Percentiles rank a stretch among this genome's conserved stretches.
phyloP scores from a whole-genome alignment of 2,888 invertebrate genomes.

The Drosophila robusta region DNA sequence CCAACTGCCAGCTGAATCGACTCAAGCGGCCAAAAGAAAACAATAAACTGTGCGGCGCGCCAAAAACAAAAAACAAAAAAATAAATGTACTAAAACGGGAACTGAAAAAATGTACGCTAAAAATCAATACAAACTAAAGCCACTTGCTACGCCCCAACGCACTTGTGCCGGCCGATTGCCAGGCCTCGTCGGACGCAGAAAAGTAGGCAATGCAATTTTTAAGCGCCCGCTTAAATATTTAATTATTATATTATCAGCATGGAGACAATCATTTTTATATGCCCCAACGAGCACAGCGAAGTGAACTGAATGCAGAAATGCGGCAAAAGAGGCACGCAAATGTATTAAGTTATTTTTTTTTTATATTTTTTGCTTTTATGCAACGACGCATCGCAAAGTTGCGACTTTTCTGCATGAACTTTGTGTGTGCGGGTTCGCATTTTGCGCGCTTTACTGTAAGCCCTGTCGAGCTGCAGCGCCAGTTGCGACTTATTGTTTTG shows the following conservation, averaged over 20 bases:
- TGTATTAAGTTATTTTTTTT: conserved; percentile 15
- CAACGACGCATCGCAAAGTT: conserved; percentile 13
- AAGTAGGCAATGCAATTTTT: conserved; percentile 59
- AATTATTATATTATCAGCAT: conserved; percentile 17
- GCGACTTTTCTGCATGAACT: conserved; percentile 11
- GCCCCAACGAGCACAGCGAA: no score
- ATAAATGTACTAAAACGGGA: conserved; percentile 4
- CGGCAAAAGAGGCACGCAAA: conserved; percentile 18
- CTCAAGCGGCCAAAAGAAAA: conserved; percentile 64
- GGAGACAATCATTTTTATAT: conserved; percentile 1
- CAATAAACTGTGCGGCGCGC: conserved; percentile 67
- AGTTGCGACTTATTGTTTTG: conserved; percentile 45
- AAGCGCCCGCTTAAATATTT: conserved; percentile 20
- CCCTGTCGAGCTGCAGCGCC: conserved; percentile 6
- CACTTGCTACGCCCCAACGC: conserved; percentile 53
- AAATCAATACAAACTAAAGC: conserved; percentile 64
- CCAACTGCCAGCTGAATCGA: conserved; percentile 32
- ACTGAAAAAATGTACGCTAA: conserved; percentile 26
- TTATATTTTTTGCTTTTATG: conserved; percentile 4
- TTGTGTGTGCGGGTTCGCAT: conserved; percentile 5
- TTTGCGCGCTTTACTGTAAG: neutral
- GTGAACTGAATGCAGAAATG: conserved; percentile 20
- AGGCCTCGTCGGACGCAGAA: conserved; percentile 23
- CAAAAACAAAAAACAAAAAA: conserved; percentile 36
- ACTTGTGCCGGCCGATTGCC: conserved; percentile 41